Evolutionary conservation across 1,140 invertebrate species (phyloP).

Genomic region (Spodoptera frugiperda): DNA sequence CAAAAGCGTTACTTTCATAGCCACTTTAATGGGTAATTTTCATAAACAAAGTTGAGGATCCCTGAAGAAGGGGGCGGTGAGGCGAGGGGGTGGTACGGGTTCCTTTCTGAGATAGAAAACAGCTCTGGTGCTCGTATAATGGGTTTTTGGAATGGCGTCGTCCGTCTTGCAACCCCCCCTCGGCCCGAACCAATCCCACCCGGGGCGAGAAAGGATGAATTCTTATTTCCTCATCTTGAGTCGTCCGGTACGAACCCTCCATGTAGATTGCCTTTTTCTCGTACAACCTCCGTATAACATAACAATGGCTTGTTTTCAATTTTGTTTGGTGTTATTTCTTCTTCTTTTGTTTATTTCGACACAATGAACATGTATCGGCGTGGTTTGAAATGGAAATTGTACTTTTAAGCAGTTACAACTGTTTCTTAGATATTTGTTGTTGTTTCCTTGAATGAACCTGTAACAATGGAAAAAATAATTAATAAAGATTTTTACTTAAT

Average conservation of each 20-base stretch:
- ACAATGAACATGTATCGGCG: conserved; percentile 13
- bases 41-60: conserved; percentile 84
- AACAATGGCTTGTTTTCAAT: conserved; percentile 86
- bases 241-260: conserved; percentile 82
- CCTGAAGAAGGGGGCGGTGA: conserved; percentile 59
- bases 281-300: conserved; percentile 82
- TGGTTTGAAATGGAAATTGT: not conserved
- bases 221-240: conserved; percentile 86
- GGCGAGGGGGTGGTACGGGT: conserved; percentile 66
- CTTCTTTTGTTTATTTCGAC: conserved; percentile 52
- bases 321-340: conserved; percentile 76
- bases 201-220: conserved; percentile 84
- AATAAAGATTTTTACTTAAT: too few relatives aligned
- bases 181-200: conserved; percentile 57
- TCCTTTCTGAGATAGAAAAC: conserved; percentile 86
- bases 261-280: conserved; percentile 85
- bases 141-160: conserved; percentile 86
- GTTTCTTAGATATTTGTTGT: not conserved
- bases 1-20: conserved; percentile 84
- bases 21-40: conserved; percentile 86
- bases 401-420: not conserved
- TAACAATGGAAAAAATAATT: not conserved
- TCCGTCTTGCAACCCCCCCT: conserved; percentile 82
- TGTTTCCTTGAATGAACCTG: not conserved
- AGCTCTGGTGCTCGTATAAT: conserved; percentile 86